A percentile compares a stretch with the other conserved stretches of the same genome.
Evolutionary conservation across 2,113 vertebrate species (phyloP).

Genomic region (Dasyurus viverrinus): DNA sequence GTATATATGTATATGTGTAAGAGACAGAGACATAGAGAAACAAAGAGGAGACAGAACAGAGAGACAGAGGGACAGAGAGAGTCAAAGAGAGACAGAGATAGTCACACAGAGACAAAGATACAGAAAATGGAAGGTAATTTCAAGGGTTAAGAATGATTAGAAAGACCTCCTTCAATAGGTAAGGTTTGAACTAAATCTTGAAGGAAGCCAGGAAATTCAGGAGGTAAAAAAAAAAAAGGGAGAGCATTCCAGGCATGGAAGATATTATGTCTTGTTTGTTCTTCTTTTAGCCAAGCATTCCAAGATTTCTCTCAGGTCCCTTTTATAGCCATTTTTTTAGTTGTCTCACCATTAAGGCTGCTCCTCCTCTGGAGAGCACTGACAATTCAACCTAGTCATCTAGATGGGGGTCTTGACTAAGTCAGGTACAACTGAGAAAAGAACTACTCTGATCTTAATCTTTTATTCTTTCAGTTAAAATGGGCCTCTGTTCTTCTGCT

Average conservation of each 20-base stretch:
- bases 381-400: not conserved
- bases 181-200: not conserved
- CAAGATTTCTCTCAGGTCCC: not conserved
- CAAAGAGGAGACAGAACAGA: no score
- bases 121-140: not conserved
- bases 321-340: not conserved
- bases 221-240: not conserved
- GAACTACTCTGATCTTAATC: not conserved
- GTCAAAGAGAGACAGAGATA: no score
- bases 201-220: not conserved
- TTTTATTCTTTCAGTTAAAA: not conserved
- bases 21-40: no score
- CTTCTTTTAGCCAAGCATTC: not conserved
- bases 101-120: no score
- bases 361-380: not conserved
- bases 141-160: not conserved
- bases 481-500: not conserved
- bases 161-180: not conserved
- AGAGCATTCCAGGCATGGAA: not conserved
- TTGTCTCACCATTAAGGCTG: not conserved
- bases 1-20: no score
- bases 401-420: not conserved
- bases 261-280: not conserved
- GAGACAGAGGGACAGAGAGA: no score
- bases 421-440: not conserved